Percentiles rank a stretch among this genome's conserved stretches.
Conservation (phyloP, 2,113 vertebrate species). For the Lonchura striata region DNA sequence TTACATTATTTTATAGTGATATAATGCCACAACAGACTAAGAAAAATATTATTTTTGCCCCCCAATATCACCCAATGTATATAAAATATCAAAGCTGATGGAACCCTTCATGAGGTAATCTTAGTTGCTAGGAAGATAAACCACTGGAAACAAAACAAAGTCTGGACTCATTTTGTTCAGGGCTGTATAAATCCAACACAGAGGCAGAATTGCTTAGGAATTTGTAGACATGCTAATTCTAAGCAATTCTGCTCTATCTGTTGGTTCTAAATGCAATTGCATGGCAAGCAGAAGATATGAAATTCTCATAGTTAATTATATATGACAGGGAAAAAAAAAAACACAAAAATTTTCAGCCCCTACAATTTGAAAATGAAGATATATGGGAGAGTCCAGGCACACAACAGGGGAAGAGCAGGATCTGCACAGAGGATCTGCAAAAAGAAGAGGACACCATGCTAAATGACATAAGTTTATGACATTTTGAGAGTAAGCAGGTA, state of each 20-base stretch:
- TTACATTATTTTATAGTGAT: neutral
- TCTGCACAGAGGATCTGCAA: neutral
- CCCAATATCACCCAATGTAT: neutral
- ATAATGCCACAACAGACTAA: neutral
- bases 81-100: neutral
- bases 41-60: neutral
- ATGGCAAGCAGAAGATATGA: neutral
- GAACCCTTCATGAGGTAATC: neutral
- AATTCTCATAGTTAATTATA: neutral
- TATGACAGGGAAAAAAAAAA: rapidly evolving
- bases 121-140: neutral
- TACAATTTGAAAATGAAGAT: neutral
- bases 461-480: neutral
- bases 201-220: neutral
- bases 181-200: neutral
- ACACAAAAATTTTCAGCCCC: neutral
- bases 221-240: neutral
- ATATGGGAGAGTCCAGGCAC: neutral
- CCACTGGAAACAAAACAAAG: neutral
- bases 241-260: neutral
- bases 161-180: neutral
- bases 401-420: neutral
- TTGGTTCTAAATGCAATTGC: neutral
- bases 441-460: neutral
- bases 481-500: neutral